These are phyloP conservation scores for Stenurella melanura DNA, from an alignment of 2,888 invertebrate species.

Conservation along the genomic window DNA sequence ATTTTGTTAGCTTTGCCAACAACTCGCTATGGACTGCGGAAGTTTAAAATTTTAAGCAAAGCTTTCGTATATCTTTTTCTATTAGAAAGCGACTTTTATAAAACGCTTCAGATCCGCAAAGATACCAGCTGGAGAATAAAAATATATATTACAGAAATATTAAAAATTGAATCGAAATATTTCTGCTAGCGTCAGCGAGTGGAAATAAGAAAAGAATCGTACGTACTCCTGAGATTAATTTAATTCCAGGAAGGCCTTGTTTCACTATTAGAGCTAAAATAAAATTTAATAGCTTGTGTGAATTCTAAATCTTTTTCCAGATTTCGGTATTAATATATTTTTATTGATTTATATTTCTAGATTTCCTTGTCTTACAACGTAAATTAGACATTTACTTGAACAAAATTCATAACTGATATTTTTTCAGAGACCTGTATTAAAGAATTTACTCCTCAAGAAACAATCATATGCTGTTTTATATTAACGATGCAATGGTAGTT, in stretches of 20 bases:
- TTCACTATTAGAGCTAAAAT: slow-evolving; percentile 13
- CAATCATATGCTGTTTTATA: no score
- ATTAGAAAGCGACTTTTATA: no score
- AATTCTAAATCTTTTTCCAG: not conserved
- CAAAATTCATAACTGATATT: no score
- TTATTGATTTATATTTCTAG: not conserved
- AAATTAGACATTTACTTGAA: no score
- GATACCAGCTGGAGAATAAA: not conserved
- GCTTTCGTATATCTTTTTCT: no score
- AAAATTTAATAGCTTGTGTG: not conserved
- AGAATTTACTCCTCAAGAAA: no score
- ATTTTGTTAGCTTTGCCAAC: no score
- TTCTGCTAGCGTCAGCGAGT: not conserved
- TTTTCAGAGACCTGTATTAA: no score
- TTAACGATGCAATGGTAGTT: no score
- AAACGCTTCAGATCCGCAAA: not conserved
- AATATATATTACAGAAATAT: slow-evolving; percentile 1
- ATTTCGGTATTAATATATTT: not conserved
- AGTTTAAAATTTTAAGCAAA: no score
- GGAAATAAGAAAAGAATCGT: slow-evolving; percentile 8
- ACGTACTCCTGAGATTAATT: not conserved
- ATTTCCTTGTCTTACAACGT: no score
- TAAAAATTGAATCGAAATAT: slow-evolving; percentile 8
- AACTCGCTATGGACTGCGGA: no score
- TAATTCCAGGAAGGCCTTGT: slow-evolving; percentile 12